These are phyloP conservation scores for Malurus splendens DNA, from an alignment of 2,797 vertebrate species.

Conservation along the genomic window DNA sequence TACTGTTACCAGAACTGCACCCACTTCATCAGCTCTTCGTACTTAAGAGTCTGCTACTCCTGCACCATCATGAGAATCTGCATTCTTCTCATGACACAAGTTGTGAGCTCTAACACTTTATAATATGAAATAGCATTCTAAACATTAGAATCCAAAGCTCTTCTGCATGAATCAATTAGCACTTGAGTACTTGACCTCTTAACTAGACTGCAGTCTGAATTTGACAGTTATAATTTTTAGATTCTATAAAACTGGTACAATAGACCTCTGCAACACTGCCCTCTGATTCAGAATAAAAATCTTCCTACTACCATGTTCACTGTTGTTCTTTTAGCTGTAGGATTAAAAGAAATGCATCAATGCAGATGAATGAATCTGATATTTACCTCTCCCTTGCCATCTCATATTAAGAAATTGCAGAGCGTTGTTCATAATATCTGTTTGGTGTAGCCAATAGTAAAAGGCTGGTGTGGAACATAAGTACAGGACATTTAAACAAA, in stretches of 20 bases:
- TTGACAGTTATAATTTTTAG: background rate
- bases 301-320: background rate
- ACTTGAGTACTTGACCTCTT: background rate
- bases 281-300: background rate
- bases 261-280: background rate
- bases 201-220: background rate
- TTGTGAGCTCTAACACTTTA: background rate
- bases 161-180: background rate
- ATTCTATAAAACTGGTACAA: background rate
- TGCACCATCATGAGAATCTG: fast-evolving
- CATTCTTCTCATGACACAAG: background rate
- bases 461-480: background rate
- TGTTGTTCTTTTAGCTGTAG: background rate
- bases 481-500: background rate
- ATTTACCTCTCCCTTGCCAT: background rate
- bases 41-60: background rate
- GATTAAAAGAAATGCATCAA: background rate
- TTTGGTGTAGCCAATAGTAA: background rate
- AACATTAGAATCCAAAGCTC: background rate
- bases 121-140: background rate
- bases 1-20: background rate
- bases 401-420: background rate
- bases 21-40: background rate
- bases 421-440: background rate
- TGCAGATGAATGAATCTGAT: background rate